Evolutionary conservation across 2,888 invertebrate genomes (phyloP).

Genomic region (Falcaria lacertinaria): DNA sequence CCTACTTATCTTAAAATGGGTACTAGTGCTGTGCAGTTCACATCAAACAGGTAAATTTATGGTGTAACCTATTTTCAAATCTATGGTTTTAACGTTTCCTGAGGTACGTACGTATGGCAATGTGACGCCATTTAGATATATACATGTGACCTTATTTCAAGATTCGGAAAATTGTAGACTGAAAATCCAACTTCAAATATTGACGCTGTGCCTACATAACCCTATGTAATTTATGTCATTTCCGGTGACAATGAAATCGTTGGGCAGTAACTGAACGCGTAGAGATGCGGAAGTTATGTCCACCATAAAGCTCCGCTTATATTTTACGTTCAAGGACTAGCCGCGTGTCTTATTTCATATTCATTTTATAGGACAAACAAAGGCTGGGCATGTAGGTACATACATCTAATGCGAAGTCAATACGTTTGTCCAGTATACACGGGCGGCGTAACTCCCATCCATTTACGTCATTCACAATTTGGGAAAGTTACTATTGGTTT

Average conservation of each 20-base stretch:
- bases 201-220: not conserved
- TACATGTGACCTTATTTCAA: too few species aligned
- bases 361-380: not conserved
- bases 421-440: conserved; percentile 30
- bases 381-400: conserved; percentile 1
- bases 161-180: too few species aligned
- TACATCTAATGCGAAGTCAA: conserved; percentile 27
- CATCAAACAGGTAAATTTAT: too few species aligned
- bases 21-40: too few species aligned
- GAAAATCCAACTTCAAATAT: not conserved
- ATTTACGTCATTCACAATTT: conserved; percentile 18
- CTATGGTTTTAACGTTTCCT: too few species aligned
- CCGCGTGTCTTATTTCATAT: not conserved
- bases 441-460: conserved; percentile 17
- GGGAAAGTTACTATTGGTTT: not conserved
- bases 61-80: too few species aligned
- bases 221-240: too few species aligned
- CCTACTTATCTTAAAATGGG: too few species aligned
- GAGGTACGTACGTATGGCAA: too few species aligned
- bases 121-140: too few species aligned
- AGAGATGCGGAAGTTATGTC: not conserved
- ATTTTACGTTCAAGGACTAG: conserved; percentile 5
- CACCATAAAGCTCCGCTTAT: conserved; percentile 2
- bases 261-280: not conserved
- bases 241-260: too few species aligned